Evolutionary conservation across 2,888 invertebrate genomes (phyloP), one percentile per base, ranked within the genome.

Genomic region (Cistogaster globosa): DNA sequence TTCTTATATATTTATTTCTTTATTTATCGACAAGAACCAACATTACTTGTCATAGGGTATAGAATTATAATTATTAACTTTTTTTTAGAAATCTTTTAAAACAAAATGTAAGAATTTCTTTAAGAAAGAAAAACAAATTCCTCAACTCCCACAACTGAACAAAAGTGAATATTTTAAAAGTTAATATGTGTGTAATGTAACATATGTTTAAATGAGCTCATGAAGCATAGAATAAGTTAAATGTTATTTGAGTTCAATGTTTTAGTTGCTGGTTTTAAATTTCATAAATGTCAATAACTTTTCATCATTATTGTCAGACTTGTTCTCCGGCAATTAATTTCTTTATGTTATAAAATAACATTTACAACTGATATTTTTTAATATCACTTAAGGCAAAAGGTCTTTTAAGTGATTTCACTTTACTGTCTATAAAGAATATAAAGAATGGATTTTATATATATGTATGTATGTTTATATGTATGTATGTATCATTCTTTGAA

Each of bases 231-330:
- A n/a, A 14, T 11, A 18, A 48, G 16, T 38, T 53, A n/a, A 62
- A 63, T 63, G 22, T 11, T 74, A 9, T 38, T 58, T 20, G 20
- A 78, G 74, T 68, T 67, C 68, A 74, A 74, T 79, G 78, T 79
- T 79, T 69, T 58, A 65, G 51, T 69, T 79, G 20, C 60, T 12
- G 32, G 63, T 75, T 75, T 84, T 36, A 57, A 75, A 60, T 58
- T 71, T 58, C 75, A 65, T 65, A 83, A 75, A 83, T 79, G 83
- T 71, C 83, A 79, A 84, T 75, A 75, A 69, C 75, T 53, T 84
- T 75, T 57, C 32, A 32, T 8, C 32, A 6, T 32, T 32, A 7
- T 32, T 32, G 32, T 32, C 32, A 32, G 32, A 32, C 7, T 32
- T 32, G 32, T 32, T 32, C 7, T 6, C 48, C 5, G 57, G 71